Conservation (phyloP, 2,888 invertebrate genomes). For the Lepidochrysops patricia region DNA sequence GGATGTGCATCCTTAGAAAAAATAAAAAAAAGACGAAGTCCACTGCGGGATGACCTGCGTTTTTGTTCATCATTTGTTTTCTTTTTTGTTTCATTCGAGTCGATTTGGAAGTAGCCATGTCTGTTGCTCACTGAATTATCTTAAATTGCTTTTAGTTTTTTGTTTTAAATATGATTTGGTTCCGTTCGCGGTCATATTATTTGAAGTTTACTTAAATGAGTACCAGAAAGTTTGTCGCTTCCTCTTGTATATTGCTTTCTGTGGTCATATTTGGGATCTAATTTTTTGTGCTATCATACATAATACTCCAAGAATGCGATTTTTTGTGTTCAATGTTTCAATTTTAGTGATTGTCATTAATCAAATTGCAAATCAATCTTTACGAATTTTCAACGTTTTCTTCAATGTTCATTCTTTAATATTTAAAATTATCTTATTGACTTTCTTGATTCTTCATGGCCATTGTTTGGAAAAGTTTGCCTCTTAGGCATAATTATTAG, state of each 20-base stretch:
- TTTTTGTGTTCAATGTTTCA: too few relatives aligned
- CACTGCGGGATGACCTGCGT: conserved; percentile 71
- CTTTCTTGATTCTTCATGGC: not conserved
- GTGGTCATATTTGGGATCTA: not conserved
- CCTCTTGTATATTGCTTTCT: not conserved
- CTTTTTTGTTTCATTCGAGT: conserved; percentile 72
- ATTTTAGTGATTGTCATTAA: too few relatives aligned
- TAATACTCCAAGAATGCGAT: too few relatives aligned
- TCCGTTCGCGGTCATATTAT: conserved; percentile 45
- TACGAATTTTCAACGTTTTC: too few relatives aligned
- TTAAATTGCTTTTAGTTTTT: conserved; percentile 64
- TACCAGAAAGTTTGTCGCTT: not conserved
- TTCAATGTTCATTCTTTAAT: too few relatives aligned
- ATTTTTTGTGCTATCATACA: not conserved
- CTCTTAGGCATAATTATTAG: not conserved
- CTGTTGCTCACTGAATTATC: conserved; percentile 71
- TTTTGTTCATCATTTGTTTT: conserved; percentile 72
- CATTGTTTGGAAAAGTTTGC: not conserved
- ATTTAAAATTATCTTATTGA: too few relatives aligned
- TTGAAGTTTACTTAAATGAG: conserved; percentile 27
- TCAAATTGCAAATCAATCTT: too few relatives aligned
- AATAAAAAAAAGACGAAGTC: conserved; percentile 70
- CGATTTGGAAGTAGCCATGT: conserved; percentile 73
- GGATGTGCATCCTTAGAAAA: conserved; percentile 67
- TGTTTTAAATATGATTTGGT: conserved; percentile 44